Conservation (phyloP, 2,888 invertebrate species). For the Xestobium rufovillosum region DNA sequence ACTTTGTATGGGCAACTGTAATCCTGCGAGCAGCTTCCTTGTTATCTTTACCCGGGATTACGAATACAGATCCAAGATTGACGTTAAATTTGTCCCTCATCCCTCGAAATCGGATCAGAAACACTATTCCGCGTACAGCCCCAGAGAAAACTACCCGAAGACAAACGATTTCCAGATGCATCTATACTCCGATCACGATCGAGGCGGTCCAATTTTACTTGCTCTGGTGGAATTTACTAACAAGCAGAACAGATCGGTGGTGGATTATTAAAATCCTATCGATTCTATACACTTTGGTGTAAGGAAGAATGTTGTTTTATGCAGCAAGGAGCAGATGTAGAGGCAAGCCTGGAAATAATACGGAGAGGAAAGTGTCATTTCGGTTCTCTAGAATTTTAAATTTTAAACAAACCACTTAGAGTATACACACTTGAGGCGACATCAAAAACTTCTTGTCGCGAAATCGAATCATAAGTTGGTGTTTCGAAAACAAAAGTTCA, state of each 20-base stretch:
- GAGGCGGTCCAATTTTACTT: conserved; percentile 15
- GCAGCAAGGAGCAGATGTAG: no score
- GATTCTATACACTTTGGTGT: conserved; percentile 32
- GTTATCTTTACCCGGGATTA: conserved; percentile 32
- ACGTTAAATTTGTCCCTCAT: conserved; percentile 34
- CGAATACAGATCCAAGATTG: conserved; percentile 31
- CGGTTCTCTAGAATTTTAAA: no score
- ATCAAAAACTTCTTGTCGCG: no score
- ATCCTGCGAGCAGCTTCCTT: no score
- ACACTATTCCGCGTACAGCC: conserved; percentile 23
- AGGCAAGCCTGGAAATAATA: no score
- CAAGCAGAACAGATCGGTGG: conserved; percentile 27
- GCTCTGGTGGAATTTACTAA: conserved; percentile 26
- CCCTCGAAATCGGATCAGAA: conserved; percentile 32
- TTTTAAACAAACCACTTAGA: no score
- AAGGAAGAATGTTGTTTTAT: conserved; percentile 34
- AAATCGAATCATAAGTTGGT: no score
- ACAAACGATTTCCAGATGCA: conserved; percentile 14
- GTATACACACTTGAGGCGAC: no score
- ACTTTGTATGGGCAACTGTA: no score
- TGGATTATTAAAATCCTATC: conserved; percentile 30
- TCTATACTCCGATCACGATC: conserved; percentile 13
- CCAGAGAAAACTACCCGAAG: conserved; percentile 22
- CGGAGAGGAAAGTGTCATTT: no score
- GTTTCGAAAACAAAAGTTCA: no score